Evolutionary conservation across 2,113 vertebrate species (phyloP).

Genomic region (Catagonus wagneri): DNA sequence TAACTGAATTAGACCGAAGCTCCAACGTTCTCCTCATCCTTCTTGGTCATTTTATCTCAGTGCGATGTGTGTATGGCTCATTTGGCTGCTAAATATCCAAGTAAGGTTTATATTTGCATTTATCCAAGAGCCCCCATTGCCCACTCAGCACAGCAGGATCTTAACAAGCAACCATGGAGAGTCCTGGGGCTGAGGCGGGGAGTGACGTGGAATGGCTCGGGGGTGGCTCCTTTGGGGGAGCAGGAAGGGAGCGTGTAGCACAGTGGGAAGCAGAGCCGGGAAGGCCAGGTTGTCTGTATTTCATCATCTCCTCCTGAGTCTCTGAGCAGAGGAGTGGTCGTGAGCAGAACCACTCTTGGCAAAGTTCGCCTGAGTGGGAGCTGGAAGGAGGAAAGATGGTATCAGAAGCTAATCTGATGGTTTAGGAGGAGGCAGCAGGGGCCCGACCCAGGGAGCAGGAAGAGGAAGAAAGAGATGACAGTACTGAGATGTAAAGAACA

Average conservation of each 20-base stretch:
- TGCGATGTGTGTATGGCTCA: background rate
- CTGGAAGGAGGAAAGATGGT: background rate
- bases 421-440: background rate
- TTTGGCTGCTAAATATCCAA: background rate
- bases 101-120: background rate
- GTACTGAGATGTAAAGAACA: background rate
- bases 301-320: fast-evolving
- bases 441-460: background rate
- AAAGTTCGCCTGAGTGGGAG: background rate
- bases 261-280: background rate
- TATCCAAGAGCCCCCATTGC: too few relatives aligned
- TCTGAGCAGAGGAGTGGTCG: background rate
- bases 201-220: background rate
- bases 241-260: background rate
- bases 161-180: background rate
- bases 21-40: background rate
- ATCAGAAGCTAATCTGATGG: background rate
- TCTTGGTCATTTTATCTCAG: background rate
- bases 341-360: background rate
- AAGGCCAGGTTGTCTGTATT: fast-evolving
- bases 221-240: background rate
- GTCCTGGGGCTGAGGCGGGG: background rate
- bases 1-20: background rate
- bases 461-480: background rate
- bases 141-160: too few relatives aligned